Base-by-base conservation (phyloP, 2,113 vertebrate species). In the Junco hyemalis region DNA sequence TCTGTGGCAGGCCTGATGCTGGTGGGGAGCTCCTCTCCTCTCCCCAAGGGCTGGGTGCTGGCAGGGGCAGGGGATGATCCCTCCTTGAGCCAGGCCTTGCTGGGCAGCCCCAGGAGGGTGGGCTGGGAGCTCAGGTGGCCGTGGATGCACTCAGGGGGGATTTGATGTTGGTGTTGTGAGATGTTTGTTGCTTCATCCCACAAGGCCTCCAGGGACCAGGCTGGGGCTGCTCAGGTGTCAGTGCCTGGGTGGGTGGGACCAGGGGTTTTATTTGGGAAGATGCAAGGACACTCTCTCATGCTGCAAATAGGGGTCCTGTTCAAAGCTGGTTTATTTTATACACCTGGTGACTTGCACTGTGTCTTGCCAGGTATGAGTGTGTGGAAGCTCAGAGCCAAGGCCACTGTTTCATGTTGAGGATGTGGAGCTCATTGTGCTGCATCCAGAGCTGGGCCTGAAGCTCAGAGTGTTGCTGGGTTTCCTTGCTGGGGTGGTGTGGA, bases 361-460 rank as follows among this genome's bases (percentile, higher is more conserved):
- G 33, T n/a, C 40, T 76, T 69, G 76, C 56, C 35, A 11, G 26
- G 19, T 29, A 0, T 5, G 16, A 56, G 18, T 18, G 14, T 14
- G 18, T 45, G 59, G 79, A 31, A 64, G 40, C 40, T 40, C 40
- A 40, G 51, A 64, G 54, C 71, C 53, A 61, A 63, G 22, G 78
- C 11, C 18, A 2, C 42, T 71, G 18, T 44, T 50, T 5, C 0
- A 1, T 17, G 22, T 14, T 47, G 8, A 51, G 38, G 54, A 15
- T 25, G 42, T 8, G 13, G 38, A 40, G 14, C 19, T 89, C 0
- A 0, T n/a, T 33, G 57, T 92, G 38, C 48, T 5, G 1, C 8
- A 1, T 48, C 59, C 3, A 2, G 28, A 86, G 14, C 9, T 6
- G 38, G 51, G 31, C 51, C 69, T 61, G 35, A 48, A n/a, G 42